These are phyloP conservation scores for Isurus oxyrinchus DNA, from an alignment of 2,113 vertebrate genomes.

Conservation along the genomic window DNA sequence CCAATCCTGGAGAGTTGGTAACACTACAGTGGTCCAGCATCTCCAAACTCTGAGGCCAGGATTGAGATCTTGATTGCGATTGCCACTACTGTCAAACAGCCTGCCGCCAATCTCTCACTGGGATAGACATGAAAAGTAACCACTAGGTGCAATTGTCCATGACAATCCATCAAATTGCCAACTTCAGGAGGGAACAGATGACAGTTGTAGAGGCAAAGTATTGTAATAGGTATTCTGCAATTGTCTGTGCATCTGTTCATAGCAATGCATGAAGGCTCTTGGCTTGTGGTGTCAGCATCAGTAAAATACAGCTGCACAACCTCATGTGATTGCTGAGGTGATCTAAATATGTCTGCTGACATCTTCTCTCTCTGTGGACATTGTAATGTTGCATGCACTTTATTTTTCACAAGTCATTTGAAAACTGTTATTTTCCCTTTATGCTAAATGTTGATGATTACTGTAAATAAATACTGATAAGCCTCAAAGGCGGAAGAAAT, in stretches of 20 bases:
- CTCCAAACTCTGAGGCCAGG: not conserved
- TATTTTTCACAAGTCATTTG: not conserved
- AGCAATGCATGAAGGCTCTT: not conserved
- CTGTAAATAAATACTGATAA: not conserved
- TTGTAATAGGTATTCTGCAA: not conserved
- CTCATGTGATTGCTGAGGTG: not conserved
- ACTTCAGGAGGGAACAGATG: not conserved
- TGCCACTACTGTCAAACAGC: no score
- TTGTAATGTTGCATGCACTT: no score
- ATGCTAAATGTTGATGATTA: not conserved
- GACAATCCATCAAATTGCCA: not conserved
- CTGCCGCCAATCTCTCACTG: not conserved
- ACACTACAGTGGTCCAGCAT: not conserved
- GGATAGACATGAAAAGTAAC: not conserved
- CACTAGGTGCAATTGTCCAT: not conserved
- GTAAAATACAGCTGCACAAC: not conserved
- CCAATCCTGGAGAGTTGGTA: no score
- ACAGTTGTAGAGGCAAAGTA: not conserved
- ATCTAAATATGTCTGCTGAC: not conserved
- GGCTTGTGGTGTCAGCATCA: not conserved
- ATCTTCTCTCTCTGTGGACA: not conserved
- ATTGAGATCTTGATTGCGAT: not conserved
- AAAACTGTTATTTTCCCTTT: not conserved
- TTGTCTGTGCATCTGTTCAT: not conserved
- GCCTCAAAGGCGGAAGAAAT: not conserved